Base-by-base conservation (phyloP, 2,113 vertebrate species). In the Perca flavescens region DNA sequence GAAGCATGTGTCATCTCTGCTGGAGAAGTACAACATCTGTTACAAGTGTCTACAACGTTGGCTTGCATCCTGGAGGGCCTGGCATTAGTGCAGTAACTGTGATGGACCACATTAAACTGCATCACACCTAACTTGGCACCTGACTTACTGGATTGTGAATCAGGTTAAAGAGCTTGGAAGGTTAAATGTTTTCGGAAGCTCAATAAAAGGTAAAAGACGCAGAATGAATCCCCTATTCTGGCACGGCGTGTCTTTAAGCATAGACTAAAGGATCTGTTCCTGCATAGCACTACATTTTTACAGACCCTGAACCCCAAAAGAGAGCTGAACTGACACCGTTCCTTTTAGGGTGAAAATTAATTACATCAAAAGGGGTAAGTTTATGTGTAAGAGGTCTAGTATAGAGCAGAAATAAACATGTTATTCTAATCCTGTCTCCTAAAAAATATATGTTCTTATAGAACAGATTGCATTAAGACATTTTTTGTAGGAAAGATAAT, bases 1-100 rank as follows among this genome's bases (percentile, higher is more conserved):
- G 34, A 28, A 17, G 61, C 67, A 72, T 67, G 22, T 77, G 81
- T 73, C 46, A 53, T 40, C 54, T 60, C 47, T 67, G 68, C 75
- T 43, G 49, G 77, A 79, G n/a, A 46, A 50, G 28, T 15, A 19
- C 58, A 72, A 50, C 62, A 78, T 78, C 0, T 19, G 75, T 36
- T 73, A 9, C 49, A 54, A 62, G 58, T 22, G 49, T 79, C 67
- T 79, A 16, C 49, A 65, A 13, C 25, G 14, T 17, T 31, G 43
- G 46, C 77, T 19, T 25, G 64, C 73, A 74, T 63, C 46, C n/a
- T 64, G 36, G 25, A 63, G 15, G 40, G 54, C 31, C 43, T 10
- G 53, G 31, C 12, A 66, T 21, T 34, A 47, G 19, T 16, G 25
- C n/a, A 15, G 58, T 34, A 25, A 47, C 47, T 25, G 47, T 56